phyloP scores from a whole-genome alignment of 2,888 invertebrate species.

The Hydroisotoma schaefferi region DNA sequence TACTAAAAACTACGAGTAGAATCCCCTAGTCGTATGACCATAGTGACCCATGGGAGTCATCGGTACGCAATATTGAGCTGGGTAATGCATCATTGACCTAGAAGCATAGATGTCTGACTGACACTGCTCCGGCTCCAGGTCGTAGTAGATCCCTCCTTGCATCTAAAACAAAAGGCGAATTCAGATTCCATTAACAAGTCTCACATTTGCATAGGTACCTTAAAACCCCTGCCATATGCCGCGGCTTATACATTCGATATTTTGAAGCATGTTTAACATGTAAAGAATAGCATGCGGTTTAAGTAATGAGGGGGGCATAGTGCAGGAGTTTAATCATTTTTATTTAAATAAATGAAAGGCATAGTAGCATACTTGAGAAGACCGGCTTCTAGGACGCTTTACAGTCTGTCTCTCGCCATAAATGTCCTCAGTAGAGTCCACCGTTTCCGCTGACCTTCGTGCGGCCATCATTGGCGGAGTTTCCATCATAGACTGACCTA shows the following conservation, averaged over 20 bases:
- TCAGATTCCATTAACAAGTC: too few species aligned
- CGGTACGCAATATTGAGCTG: slow-evolving; percentile 47
- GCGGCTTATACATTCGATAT: too few species aligned
- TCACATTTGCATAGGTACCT: too few species aligned
- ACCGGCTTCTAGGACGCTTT: slow-evolving; percentile 46
- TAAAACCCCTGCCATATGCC: too few species aligned
- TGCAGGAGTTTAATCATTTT: too few species aligned
- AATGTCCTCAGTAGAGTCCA: slow-evolving; percentile 45
- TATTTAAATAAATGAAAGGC: too few species aligned
- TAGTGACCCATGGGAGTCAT: slow-evolving; percentile 41
- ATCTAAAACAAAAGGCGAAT: slow-evolving; percentile 70
- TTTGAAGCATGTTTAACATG: too few species aligned
- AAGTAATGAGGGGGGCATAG: too few species aligned
- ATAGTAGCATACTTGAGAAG: slow-evolving; percentile 42
- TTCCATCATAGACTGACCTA: slow-evolving; percentile 39
- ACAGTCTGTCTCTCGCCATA: slow-evolving; percentile 45
- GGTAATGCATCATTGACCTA: slow-evolving; percentile 31
- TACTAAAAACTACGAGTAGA: slow-evolving; percentile 33
- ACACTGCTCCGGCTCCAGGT: slow-evolving; percentile 62
- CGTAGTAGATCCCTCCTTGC: slow-evolving; percentile 85
- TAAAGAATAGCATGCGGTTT: too few species aligned
- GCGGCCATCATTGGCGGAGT: slow-evolving; percentile 41
- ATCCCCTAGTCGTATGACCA: slow-evolving; percentile 32
- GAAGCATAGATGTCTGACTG: slow-evolving; percentile 46
- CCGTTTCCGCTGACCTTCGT: slow-evolving; percentile 43